Base-by-base conservation (phyloP, 2,797 vertebrate species). In the Mus spretus region DNA sequence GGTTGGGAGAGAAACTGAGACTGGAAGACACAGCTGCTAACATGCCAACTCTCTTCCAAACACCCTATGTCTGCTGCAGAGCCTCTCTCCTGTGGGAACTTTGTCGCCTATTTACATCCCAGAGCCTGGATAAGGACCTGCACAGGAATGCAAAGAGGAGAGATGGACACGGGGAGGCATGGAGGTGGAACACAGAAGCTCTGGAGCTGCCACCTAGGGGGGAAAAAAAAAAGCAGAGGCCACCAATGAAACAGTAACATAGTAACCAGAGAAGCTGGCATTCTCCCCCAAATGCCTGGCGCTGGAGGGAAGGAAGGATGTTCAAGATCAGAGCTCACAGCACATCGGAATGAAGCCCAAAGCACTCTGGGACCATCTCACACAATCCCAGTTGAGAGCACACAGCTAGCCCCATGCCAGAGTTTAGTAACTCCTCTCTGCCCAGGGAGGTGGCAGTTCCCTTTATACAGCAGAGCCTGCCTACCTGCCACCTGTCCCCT, bases 391-490 rank as follows among this genome's bases (percentile, higher is more conserved):
- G 55, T 40, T 89, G 4, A 34, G 1, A 53, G 91, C 37, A 7
- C 13, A 82, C 34, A 31, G 77, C 61, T 5, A 0, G 72, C 61
- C 57, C 37, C 47, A 34, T 0, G 0, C n/a, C 89, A 78, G 74
- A 82, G 57, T 53, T 87, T 63, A 34, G 55, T 40, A 77, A 31
- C 83, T 93, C 85, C 15, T 19, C 24, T 11, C n/a, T 91, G 86
- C 86, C 79, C 9, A 14, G 37, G 9, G 61, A 91, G 77, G 86
- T 94, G 90, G 77, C n/a, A 70, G 24, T 90, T 88, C 89, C 86
- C 89, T 95, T 74, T 55, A 22, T 28, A 83, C 81, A 77, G 50
- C 14, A 75, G 78, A 90, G 57, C 70, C 63, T 57, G 70, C 67
- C 63, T 57, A 63, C 67, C 74, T 1, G 0, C 93, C 96, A 67